Percentiles rank a stretch among this genome's conserved stretches.
Evolutionary conservation across 2,797 vertebrate genomes (phyloP).

Genomic region (Spinibarbus caldwelli): DNA sequence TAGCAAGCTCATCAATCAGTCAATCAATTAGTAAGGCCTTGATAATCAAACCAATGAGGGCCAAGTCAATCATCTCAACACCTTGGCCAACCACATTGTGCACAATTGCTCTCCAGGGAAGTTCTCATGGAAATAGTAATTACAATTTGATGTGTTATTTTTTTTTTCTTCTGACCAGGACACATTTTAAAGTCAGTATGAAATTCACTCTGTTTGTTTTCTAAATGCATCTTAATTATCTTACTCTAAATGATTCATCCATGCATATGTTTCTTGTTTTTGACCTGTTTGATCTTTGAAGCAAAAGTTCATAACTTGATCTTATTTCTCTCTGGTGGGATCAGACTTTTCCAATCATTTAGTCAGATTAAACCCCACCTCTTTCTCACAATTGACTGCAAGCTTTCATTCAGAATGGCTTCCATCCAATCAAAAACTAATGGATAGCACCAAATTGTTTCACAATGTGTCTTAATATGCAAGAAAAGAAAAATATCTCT

Average conservation of each 20-base stretch:
- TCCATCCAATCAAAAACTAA: background rate
- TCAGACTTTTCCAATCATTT: background rate
- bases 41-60: slow-evolving; percentile 15
- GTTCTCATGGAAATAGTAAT: background rate
- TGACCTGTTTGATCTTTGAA: background rate
- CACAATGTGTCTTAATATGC: background rate
- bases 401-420: background rate
- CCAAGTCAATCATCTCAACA: slow-evolving; percentile 6
- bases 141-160: background rate
- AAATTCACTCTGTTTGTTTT: background rate
- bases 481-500: too few relatives aligned
- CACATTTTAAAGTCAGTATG: background rate
- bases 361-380: background rate
- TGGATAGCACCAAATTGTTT: background rate
- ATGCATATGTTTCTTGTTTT: background rate
- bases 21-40: slow-evolving; percentile 39
- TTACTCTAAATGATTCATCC: background rate
- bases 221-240: background rate
- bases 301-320: background rate
- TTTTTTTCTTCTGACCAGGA: background rate
- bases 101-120: background rate
- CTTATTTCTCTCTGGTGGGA: background rate
- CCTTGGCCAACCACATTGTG: background rate
- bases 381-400: background rate
- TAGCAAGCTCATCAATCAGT: slow-evolving; percentile 11